Conservation (phyloP, 2,113 vertebrate genomes). For the Antennarius striatus region DNA sequence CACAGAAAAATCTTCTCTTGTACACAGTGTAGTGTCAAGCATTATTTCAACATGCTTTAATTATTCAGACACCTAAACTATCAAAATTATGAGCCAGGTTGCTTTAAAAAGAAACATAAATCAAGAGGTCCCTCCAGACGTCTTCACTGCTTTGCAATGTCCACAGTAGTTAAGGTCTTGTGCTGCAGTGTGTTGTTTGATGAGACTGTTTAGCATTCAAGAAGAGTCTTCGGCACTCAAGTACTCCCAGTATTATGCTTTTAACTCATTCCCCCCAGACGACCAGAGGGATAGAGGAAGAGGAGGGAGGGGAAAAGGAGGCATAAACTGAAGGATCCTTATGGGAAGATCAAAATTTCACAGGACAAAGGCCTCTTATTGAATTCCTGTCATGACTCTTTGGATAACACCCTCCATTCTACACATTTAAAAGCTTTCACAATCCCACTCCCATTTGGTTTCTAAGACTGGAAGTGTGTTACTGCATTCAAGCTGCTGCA, state of each 20-base stretch:
- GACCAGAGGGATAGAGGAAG: constrained; percentile 35
- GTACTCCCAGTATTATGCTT: constrained; percentile 72
- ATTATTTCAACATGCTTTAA: too few species aligned
- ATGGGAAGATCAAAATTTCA: constrained; percentile 66
- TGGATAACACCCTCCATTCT: constrained; percentile 63
- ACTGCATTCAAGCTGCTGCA: constrained; percentile 28
- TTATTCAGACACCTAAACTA: too few species aligned
- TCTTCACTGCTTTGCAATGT: constrained; percentile 30
- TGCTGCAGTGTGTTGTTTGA: constrained; percentile 62
- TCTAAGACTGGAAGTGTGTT: constrained; percentile 27
- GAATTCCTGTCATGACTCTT: constrained; percentile 74
- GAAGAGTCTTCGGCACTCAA: constrained; percentile 64
- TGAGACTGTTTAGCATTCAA: constrained; percentile 74
- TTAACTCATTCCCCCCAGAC: constrained; percentile 68
- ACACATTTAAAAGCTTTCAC: constrained; percentile 56
- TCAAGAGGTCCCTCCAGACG: constrained; percentile 19
- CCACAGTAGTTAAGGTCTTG: constrained; percentile 46
- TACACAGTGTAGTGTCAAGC: too few species aligned
- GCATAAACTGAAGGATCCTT: constrained; percentile 55
- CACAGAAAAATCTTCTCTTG: too few species aligned
- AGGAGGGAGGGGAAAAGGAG: constrained; percentile 12
- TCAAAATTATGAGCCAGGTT: not conserved
- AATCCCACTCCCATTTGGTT: constrained; percentile 48
- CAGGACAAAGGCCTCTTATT: constrained; percentile 68
- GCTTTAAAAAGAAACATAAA: not conserved